Conservation (phyloP, 2,797 vertebrate genomes). For the Otolemur crassicaudatus region DNA sequence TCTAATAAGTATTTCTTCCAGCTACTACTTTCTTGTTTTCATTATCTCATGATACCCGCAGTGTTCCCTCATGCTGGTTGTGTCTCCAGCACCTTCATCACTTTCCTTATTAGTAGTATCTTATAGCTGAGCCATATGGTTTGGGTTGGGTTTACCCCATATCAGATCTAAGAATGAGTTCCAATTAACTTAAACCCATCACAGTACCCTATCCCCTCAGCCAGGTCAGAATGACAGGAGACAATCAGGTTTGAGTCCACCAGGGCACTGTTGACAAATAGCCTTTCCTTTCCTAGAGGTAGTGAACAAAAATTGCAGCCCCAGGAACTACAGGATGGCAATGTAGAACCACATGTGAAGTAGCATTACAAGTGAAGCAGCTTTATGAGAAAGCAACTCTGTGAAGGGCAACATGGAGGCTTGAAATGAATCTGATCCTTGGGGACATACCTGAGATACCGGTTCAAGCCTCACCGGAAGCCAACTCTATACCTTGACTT, state of each 20-base stretch:
- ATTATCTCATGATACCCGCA: neutral
- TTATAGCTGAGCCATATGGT: neutral
- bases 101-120: neutral
- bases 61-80: neutral
- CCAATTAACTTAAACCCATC: neutral
- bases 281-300: neutral
- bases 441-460: neutral
- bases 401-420: neutral
- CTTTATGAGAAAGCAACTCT: neutral
- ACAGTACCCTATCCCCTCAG: neutral
- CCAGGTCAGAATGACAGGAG: neutral
- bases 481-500: neutral
- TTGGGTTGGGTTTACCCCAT: neutral
- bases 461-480: neutral
- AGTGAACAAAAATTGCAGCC: neutral
- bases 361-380: neutral
- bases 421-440: neutral
- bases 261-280: neutral
- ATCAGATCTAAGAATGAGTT: neutral
- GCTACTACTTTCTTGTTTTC: neutral
- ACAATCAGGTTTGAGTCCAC: neutral
- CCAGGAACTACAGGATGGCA: neutral
- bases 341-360: neutral
- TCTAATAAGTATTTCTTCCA: neutral
- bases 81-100: neutral